Conservation (phyloP, 2,113 vertebrate genomes). For the Oryctolagus cuniculus region DNA sequence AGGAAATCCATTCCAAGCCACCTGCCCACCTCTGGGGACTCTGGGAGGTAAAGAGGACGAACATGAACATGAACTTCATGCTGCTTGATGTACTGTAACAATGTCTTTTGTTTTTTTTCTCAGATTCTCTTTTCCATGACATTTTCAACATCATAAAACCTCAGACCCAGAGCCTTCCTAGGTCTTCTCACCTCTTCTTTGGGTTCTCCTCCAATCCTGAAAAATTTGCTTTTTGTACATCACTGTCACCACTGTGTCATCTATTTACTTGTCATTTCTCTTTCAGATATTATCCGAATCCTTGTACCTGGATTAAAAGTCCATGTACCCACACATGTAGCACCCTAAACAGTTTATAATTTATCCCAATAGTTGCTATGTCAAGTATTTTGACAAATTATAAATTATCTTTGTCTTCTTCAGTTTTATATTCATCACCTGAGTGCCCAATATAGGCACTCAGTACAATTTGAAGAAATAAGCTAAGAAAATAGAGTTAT, state of each 20-base stretch:
- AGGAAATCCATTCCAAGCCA: rapidly evolving
- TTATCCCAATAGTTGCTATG: neutral
- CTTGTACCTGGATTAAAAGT: neutral
- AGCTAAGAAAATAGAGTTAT: neutral
- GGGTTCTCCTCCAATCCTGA: neutral
- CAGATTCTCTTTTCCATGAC: neutral
- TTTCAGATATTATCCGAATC: neutral
- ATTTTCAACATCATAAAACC: neutral
- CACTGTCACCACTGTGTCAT: rapidly evolving
- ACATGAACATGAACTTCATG: neutral
- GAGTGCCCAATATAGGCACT: neutral
- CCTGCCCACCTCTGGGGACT: rapidly evolving
- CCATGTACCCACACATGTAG: neutral
- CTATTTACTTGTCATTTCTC: neutral
- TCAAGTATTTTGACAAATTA: neutral
- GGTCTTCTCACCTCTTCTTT: neutral
- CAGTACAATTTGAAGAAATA: neutral
- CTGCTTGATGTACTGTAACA: neutral
- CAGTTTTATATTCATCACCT: neutral
- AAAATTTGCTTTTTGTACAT: neutral
- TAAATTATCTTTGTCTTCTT: neutral
- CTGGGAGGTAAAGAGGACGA: neutral
- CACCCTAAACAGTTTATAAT: neutral
- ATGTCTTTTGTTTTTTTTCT: neutral
- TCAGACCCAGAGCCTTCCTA: neutral